Evolutionary conservation across 23 tunicate species (phyloP), one percentile per base, ranked within the genome.

Genomic region (Halocynthia roretzi): DNA sequence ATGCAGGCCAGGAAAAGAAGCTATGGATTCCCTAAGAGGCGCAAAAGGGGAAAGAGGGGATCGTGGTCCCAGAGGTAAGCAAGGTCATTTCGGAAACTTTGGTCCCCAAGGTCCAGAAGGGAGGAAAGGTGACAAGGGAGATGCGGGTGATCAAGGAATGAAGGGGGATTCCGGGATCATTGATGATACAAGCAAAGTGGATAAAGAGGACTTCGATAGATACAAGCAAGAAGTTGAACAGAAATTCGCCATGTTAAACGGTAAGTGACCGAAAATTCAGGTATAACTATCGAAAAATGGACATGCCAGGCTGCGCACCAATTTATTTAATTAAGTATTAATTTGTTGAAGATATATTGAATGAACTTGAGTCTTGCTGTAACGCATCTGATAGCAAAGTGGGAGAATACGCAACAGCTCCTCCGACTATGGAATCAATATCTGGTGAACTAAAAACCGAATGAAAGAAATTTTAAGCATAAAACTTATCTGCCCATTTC

Each of bases 101-200:
- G 78, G 78, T 50, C 78, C 78, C 8, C 56, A 50, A 56, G 78
- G 78, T n/a, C 78, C 78, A 20, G 18, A 49, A 53, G 78, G 78
- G 14, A 53, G 78, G 20, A 53, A 14, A 15, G 78, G 78, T 8
- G 68, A 49, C 20, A 52, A 53, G 31, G 78, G 78, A 20, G 56
- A 74, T 52, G 6, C 20, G 31, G 78, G 78, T 53, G 10, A 22
- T 9, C 48, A 62, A 18, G 78, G 78, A n/a, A 40, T 48, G 10
- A 40, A 40, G 22, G 70, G 70, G 0, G 70, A 65, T 10, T 20
- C 9, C 10, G 70, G 70, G 6, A 15, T 5, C 10, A 10, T 48
- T 15, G 70, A 48, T 11, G 70, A 65, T 65, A 48, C 48, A 9
- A 48, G 31, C 19, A 65, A 65, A 6, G 70, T 65, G 15, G 70